Percentiles rank a stretch among this genome's conserved stretches.
Conservation (phyloP, 1,140 invertebrate species). For the Galleria mellonella region DNA sequence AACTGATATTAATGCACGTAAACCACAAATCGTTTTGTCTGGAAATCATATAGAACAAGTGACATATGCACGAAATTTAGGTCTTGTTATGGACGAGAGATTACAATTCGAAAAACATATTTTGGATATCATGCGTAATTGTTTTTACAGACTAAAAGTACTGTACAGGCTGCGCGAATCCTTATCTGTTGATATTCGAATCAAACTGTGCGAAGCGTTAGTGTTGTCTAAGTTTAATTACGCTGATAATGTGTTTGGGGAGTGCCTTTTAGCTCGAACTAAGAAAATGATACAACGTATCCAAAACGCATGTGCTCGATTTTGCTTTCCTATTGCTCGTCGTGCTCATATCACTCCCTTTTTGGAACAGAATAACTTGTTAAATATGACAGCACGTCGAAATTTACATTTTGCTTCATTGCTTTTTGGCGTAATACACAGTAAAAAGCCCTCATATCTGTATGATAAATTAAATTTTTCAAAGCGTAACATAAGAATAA, state of each 20-base stretch:
- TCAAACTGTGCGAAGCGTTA: neutral
- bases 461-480: neutral
- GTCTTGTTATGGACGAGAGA: neutral
- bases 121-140: neutral
- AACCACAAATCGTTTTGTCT: neutral
- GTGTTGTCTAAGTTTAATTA: neutral
- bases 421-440: neutral
- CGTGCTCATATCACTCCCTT: neutral
- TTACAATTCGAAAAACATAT: neutral
- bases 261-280: neutral
- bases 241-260: neutral
- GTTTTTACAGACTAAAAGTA: neutral
- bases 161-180: neutral
- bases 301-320: neutral
- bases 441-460: neutral
- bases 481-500: neutral
- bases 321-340: neutral
- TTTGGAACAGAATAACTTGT: neutral
- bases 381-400: neutral
- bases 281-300: neutral
- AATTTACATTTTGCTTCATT: neutral
- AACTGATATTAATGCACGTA: neutral
- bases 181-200: neutral
- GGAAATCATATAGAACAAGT: neutral
- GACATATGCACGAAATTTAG: neutral